These are phyloP conservation scores for Zhuqinia jingwanae DNA, from an alignment of 2,888 invertebrate species.

Conservation along the genomic window DNA sequence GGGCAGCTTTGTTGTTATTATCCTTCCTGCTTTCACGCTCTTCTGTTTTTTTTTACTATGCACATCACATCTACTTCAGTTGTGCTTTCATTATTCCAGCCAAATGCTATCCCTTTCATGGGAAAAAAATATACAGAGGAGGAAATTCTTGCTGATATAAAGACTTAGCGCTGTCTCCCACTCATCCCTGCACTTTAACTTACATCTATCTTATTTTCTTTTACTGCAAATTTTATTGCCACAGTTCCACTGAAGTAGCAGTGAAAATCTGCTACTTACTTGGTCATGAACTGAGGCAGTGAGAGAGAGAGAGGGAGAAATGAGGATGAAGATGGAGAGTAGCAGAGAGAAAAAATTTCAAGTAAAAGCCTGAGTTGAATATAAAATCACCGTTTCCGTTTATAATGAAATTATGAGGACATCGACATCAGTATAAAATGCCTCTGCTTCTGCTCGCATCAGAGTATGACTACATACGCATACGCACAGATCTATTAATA, in stretches of 20 bases:
- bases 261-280: not conserved
- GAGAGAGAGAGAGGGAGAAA: too few relatives aligned
- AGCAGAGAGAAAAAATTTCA: not conserved
- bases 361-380: not conserved
- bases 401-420: not conserved
- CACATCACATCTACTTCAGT: constrained; percentile 1
- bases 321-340: too few relatives aligned
- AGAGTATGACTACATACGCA: not conserved
- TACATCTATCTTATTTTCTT: not conserved
- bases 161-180: not conserved
- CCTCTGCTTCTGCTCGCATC: too few relatives aligned
- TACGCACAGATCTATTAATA: constrained; percentile 10
- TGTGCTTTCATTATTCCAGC: not conserved
- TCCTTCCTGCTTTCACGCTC: constrained; percentile 8
- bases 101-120: not conserved
- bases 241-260: not conserved
- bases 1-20: not conserved
- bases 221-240: not conserved
- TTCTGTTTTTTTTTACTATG: not conserved
- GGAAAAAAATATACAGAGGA: not conserved
- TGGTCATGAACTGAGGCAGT: not conserved
- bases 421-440: not conserved
- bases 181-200: constrained; percentile 9
- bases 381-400: not conserved
- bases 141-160: too few relatives aligned